Percentiles rank a stretch among this genome's conserved stretches.
Evolutionary conservation across 2,888 invertebrate species (phyloP).

Genomic region (Nymphalis polychloros): DNA sequence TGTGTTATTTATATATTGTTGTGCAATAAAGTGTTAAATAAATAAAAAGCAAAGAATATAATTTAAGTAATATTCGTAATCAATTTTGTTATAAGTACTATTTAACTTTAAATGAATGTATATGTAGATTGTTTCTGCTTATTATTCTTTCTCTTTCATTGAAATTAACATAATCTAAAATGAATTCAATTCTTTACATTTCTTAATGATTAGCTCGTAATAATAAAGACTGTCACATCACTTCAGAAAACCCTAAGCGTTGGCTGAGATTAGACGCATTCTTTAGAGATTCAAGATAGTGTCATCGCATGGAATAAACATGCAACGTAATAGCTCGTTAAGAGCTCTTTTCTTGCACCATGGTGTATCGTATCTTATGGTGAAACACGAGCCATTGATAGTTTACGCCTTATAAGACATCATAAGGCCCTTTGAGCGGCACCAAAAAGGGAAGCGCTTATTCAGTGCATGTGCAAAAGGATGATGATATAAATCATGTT

Average conservation of each 20-base stretch:
- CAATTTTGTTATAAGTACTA: too few species aligned
- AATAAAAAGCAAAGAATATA: too few species aligned
- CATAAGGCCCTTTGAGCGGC: conserved; percentile 29
- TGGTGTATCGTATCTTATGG: conserved; percentile 25
- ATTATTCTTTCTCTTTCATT: neutral
- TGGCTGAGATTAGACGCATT: conserved; percentile 20
- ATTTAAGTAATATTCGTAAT: too few species aligned
- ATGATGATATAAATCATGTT: conserved; percentile 5
- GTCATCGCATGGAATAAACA: conserved; percentile 23
- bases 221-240: neutral
- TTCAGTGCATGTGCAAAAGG: conserved; percentile 20
- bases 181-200: neutral
- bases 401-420: conserved; percentile 36
- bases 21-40: too few species aligned
- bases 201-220: neutral
- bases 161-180: neutral
- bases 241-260: conserved; percentile 15
- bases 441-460: conserved; percentile 19
- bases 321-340: conserved; percentile 31
- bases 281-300: conserved; percentile 28
- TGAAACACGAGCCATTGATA: conserved; percentile 34
- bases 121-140: too few species aligned
- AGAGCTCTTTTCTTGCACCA: conserved; percentile 32
- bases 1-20: too few species aligned
- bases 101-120: too few species aligned